Base-by-base conservation (phyloP, 2,113 vertebrate genomes). In the Speoplatyrhinus poulsoni region DNA sequence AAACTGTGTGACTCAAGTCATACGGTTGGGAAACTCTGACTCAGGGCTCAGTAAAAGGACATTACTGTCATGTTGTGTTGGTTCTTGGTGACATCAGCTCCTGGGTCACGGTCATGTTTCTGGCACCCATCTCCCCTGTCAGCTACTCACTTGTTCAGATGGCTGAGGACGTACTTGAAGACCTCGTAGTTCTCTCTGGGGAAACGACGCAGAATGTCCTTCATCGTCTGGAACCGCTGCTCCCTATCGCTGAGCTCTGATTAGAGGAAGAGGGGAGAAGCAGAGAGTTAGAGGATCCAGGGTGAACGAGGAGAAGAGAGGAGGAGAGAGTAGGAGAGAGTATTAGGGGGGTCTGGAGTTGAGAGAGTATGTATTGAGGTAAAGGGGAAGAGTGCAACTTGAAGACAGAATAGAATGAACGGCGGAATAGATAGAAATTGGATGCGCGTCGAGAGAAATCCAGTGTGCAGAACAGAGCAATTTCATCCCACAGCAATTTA, bases 81-180 rank as follows among this genome's bases (percentile, higher is more conserved):
- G 1, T 36, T 61, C 60, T 60, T 3, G 8, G 26, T 79, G 77
- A 86, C 41, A 69, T 81, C 78, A 75, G 36, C 78, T 19, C 9
- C 16, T 16, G 41, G 62, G 73, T 79, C 71, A 66, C 53, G 56
- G 62, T 55, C 62, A 73, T 15, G 9, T 56, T 54, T 72, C 56
- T 53, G 65, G 79, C 68, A 58, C 53, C 1, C 41, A 54, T 26
- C 26, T 26, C 84, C 9, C 61, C 54, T 2, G 46, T 58, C 85
- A 9, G 64, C 83, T 80, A 90, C 95, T 55, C 89, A 98, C 96
- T 93, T 96, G 93, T 94, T 95, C 71, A 98, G 88, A 89, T 98
- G 96, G 62, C 91, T 94, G 87, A 94, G 95, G 91, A 98, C 96
- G 2, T 96, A 98, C 93, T 94, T 98, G 94, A 98, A 98, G 92